Evolutionary conservation across 92 coral and sea anemone species (phyloP), one percentile per base, ranked within the genome.

Genomic region (Pocillopora meandrina): DNA sequence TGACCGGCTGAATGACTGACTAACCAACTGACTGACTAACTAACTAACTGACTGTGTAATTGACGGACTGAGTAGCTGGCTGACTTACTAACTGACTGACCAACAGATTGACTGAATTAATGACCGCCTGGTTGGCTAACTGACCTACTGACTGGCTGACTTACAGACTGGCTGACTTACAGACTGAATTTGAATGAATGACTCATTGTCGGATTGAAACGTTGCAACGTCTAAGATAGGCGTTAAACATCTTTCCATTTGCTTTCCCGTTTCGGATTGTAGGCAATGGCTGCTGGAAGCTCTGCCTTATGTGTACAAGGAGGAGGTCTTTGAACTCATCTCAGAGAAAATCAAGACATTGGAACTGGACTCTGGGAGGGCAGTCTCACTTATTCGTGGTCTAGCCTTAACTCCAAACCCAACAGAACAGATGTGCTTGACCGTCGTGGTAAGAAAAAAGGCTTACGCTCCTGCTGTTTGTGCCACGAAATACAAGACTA

Each of bases 331-430:
- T 21, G 61, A 59, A 14, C 78, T 82, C 52, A 60, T 82, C 26
- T 60, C 69, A 3, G 78, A 71, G 34, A 71, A 71, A 62, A 82
- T 82, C 71, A 12, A 11, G 57, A 19, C 42, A 15, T 20, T 35
- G 42, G 85, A 60, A 5, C 71, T 82, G 78, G 49, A 59, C 26
- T 15, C 69, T 18, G 20, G 42, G 2, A 35, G 23, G 71, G 85
- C 85, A 36, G 78, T 82, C 33, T 66, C 85, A 72, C 78, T 82
- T n/a, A 77, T 82, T 21, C 78, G 77, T 17, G 85, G 85, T 20
- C 56, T 82, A 9, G 85, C 85, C 1, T 49, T 82, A 36, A 82
- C 68, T 21, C 42, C 70, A 8, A 35, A 82, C 61, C 61, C 71
- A 59, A 70, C 85, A 8, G 78, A 82, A 72, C 19, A 35, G 11